Evolutionary conservation across 1,140 invertebrate genomes (phyloP), one percentile per base, ranked within the genome.

Genomic region (Chelonus insularis): DNA sequence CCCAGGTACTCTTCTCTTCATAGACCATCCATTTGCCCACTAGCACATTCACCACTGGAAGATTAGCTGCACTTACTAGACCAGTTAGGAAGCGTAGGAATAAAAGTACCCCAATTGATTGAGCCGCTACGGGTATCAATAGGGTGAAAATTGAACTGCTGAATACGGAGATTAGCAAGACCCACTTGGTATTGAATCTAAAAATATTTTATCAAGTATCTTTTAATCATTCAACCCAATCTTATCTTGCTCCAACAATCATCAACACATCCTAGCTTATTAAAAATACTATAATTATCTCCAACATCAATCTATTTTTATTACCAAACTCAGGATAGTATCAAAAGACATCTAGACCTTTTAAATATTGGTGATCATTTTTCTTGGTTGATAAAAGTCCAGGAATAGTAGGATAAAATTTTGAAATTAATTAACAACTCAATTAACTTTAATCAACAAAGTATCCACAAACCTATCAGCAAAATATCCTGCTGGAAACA

Each of bases 121-220:
- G 66, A 0, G 89, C 88, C 29, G 85, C 81, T 0, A 83, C 71
- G 0, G 88, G 90, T 2, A 86, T 90, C 20, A 89, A 70, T 43
- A 91, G 68, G 2, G 89, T 90, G 78, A 92, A 85, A 0, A 93
- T 59, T 0, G 91, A 85, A 65, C 93, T 92, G 32, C 89, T 85
- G 55, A 86, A 86, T 1, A 92, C 89, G 16, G 91, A 91, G 62
- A 87, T 83, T 59, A 91, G 85, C 80, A 95, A 87, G 3, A 94
- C 89, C 85, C 87, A 89, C 78, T 94, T 94, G 1, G 90, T 90
- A 11, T 91, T 90, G 70, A 90, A 89, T 41, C 79, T 81, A 47
- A 21, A 21, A 41, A 50, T 34, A 7, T 7, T 34, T 34, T 34
- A 34, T 34, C 11, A 1, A 34, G 6, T 34, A 0, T 34, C 11